Evolutionary conservation across 2,888 invertebrate species (phyloP).

Genomic region (Morinoia aosen): DNA sequence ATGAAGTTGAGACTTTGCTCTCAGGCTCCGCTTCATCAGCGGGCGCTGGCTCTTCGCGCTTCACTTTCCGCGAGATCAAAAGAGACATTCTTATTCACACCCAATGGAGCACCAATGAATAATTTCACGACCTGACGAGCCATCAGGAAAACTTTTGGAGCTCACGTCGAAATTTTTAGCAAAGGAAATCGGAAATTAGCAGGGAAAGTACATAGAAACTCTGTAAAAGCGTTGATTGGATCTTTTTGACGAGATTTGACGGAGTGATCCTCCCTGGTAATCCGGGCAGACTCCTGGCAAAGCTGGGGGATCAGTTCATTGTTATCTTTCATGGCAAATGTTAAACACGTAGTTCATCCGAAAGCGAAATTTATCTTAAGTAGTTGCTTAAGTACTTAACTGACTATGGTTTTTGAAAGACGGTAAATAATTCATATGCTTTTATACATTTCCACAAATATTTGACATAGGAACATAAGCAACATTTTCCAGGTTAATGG

Average conservation of each 20-base stretch:
- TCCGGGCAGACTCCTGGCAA: background rate
- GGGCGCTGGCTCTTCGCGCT: background rate
- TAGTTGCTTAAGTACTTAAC: too few relatives aligned
- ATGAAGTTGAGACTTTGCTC: background rate
- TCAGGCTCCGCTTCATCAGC: background rate
- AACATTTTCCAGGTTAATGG: too few relatives aligned
- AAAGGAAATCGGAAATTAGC: background rate
- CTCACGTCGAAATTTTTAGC: background rate
- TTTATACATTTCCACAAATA: too few relatives aligned
- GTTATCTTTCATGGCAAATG: background rate
- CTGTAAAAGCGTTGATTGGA: background rate
- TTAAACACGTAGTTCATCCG: background rate
- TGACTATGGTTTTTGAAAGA: too few relatives aligned
- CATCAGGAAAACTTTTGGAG: background rate
- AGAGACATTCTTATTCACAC: constrained; percentile 26
- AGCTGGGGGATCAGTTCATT: background rate
- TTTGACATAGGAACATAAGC: too few relatives aligned
- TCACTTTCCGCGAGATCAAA: background rate
- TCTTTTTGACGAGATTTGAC: background rate
- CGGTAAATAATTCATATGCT: too few relatives aligned
- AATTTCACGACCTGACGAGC: constrained; percentile 31
- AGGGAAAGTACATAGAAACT: background rate
- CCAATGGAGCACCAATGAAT: constrained; percentile 44
- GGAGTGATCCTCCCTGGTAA: background rate
- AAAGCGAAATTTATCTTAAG: background rate